Evolutionary conservation across 2,797 vertebrate species (phyloP).

Genomic region (Oreochromis grahami): DNA sequence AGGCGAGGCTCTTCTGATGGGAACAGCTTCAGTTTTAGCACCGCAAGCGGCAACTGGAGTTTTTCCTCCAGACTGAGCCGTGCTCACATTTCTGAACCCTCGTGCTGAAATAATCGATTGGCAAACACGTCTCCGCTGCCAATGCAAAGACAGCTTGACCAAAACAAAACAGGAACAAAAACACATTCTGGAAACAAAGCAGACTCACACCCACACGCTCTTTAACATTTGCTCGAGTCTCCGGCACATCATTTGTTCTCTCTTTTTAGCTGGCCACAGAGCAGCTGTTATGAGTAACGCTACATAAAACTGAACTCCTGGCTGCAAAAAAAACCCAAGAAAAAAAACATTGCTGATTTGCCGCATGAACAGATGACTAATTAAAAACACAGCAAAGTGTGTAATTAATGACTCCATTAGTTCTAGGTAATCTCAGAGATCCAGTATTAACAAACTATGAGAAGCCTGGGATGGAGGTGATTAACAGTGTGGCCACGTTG

Average conservation of each 20-base stretch:
- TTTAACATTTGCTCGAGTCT: slow-evolving; percentile 8
- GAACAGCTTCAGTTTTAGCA: slow-evolving; percentile 16
- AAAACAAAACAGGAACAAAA: not conserved
- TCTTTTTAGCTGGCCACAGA: slow-evolving; percentile 24
- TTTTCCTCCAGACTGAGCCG: not conserved
- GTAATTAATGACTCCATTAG: slow-evolving; percentile 74
- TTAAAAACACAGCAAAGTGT: slow-evolving; percentile 66
- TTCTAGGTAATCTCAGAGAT: slow-evolving; percentile 60
- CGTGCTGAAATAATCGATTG: not conserved
- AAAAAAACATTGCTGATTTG: slow-evolving; percentile 30
- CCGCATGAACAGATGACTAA: slow-evolving; percentile 59
- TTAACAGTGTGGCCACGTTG: slow-evolving; percentile 59
- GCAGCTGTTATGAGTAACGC: slow-evolving; percentile 64
- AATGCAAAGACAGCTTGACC: slow-evolving; percentile 1
- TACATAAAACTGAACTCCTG: slow-evolving; percentile 43
- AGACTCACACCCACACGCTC: not conserved
- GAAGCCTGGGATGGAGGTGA: slow-evolving; percentile 40
- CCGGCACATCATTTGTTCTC: slow-evolving; percentile 48
- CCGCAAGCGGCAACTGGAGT: not conserved
- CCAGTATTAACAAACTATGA: slow-evolving; percentile 71
- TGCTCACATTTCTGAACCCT: not conserved
- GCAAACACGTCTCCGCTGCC: slow-evolving; percentile 5
- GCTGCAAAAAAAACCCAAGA: not conserved
- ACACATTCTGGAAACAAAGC: slow-evolving; percentile 45
- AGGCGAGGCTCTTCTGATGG: slow-evolving; percentile 36